Percentiles rank a stretch among this genome's conserved stretches.
Conservation (phyloP, 2,888 invertebrate genomes). For the Thecocarcelia acutangulata region DNA sequence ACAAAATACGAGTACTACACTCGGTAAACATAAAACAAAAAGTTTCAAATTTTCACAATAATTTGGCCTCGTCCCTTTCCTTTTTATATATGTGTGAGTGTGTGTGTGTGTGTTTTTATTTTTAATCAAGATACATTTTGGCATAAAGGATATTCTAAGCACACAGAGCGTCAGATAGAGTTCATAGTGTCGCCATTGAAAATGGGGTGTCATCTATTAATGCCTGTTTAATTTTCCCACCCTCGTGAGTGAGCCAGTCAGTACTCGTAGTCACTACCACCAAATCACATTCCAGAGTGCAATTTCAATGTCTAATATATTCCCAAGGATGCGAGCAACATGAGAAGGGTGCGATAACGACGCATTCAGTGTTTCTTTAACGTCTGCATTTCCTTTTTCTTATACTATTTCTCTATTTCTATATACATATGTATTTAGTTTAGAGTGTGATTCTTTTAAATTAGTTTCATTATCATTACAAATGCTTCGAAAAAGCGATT, state of each 20-base stretch:
- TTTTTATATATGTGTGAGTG: background rate
- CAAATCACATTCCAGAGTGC: background rate
- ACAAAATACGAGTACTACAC: constrained; percentile 51
- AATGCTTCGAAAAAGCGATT: constrained; percentile 68
- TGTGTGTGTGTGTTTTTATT: constrained; percentile 12
- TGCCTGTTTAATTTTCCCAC: constrained; percentile 13
- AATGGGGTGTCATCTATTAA: constrained; percentile 33
- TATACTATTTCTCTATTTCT: background rate
- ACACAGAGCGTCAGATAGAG: constrained; percentile 15
- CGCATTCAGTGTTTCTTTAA: background rate
- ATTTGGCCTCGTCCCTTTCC: constrained; percentile 38
- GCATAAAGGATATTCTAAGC: constrained; percentile 44
- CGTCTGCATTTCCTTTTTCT: no score
- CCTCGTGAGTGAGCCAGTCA: no score
- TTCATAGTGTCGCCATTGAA: constrained; percentile 45
- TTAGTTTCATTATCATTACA: constrained; percentile 75
- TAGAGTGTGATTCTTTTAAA: constrained; percentile 71
- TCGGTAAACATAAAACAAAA: constrained; percentile 29
- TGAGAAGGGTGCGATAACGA: background rate
- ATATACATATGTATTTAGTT: constrained; percentile 8
- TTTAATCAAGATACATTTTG: constrained; percentile 61
- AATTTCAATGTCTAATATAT: background rate
- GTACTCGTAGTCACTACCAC: no score
- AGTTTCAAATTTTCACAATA: constrained; percentile 38
- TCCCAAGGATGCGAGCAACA: background rate